Conservation (phyloP, 2,113 vertebrate species). For the Corydoras maculifer region DNA sequence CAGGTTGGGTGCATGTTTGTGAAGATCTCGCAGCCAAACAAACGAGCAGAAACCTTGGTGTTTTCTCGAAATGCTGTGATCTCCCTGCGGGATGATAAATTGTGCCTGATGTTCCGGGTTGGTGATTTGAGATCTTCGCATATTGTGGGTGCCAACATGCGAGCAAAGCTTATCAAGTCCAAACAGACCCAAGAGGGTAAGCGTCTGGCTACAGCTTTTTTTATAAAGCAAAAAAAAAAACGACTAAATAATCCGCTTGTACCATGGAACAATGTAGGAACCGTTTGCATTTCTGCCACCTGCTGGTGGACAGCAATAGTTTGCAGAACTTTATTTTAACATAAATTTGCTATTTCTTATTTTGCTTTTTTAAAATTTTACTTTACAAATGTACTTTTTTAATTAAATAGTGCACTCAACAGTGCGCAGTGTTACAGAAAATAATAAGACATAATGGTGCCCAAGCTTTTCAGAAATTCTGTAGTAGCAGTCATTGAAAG, state of each 20-base stretch:
- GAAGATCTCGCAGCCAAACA: conserved; percentile 76
- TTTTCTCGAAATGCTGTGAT: conserved; percentile 72
- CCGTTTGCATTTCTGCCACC: conserved; percentile 17
- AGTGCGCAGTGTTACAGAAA: no score
- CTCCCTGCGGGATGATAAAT: conserved; percentile 66
- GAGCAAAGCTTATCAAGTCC: conserved; percentile 74
- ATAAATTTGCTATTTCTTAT: no score
- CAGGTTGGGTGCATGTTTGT: conserved; percentile 77
- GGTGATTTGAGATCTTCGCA: conserved; percentile 72
- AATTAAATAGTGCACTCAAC: no score
- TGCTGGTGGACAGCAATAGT: conserved; percentile 9
- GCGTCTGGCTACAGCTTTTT: conserved; percentile 12
- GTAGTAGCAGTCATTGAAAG: no score
- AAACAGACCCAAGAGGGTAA: conserved; percentile 74
- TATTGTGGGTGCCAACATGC: conserved; percentile 75
- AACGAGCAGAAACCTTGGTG: conserved; percentile 71
- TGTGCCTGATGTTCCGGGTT: conserved; percentile 73
- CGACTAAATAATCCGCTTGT: no score
- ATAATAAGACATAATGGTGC: no score
- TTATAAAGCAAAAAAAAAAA: neutral
- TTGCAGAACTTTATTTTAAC: no score
- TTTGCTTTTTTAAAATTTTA: no score
- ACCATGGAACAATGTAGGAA: no score
- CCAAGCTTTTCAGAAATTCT: no score
- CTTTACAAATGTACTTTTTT: no score